Evolutionary conservation across 2,797 vertebrate genomes (phyloP).

Genomic region (Phoeniculus purpureus): DNA sequence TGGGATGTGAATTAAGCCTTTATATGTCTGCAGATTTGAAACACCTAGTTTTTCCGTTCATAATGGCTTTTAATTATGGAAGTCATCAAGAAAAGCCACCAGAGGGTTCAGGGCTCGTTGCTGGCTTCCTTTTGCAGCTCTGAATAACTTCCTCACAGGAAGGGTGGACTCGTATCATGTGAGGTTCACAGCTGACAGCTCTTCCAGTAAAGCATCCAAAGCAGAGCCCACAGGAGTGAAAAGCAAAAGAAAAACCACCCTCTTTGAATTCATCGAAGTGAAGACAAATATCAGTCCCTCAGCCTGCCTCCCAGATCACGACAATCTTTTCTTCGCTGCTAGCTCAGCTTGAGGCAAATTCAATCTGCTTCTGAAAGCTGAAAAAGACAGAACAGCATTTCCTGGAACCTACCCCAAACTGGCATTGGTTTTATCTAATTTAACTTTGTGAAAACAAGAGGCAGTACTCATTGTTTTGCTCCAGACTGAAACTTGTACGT

Average conservation of each 20-base stretch:
- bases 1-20: constrained; percentile 54
- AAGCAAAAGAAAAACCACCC: constrained; percentile 31
- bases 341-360: not conserved
- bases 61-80: constrained; percentile 68
- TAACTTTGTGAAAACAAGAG: not conserved
- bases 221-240: constrained; percentile 3
- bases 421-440: not conserved
- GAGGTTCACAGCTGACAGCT: constrained; percentile 63
- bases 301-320: not conserved
- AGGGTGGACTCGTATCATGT: constrained; percentile 61
- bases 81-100: constrained; percentile 64
- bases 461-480: not conserved
- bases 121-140: constrained; percentile 68
- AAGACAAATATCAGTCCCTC: constrained; percentile 27
- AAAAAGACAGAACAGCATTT: not conserved
- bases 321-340: not conserved
- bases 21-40: constrained; percentile 41
- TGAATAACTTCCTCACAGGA: constrained; percentile 73
- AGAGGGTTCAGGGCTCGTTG: constrained; percentile 52
- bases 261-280: constrained; percentile 47
- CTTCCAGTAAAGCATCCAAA: constrained; percentile 59
- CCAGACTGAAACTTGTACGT: not conserved
- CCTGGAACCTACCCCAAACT: not conserved
- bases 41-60: constrained; percentile 57
- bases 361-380: constrained; percentile 15